Base-by-base conservation (phyloP, 2,797 vertebrate genomes). In the Platalea minor region DNA sequence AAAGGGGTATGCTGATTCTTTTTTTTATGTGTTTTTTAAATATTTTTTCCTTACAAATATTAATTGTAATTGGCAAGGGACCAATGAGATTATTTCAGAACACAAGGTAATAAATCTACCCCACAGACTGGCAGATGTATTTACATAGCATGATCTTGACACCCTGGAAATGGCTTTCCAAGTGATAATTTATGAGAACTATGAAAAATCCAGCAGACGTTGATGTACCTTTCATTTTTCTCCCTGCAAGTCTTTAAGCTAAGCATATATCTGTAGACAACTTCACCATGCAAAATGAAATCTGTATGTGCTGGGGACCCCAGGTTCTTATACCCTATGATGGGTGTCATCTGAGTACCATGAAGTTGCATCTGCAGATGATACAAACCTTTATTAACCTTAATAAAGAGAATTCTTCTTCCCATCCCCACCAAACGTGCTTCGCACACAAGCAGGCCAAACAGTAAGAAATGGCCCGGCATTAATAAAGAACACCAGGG, bases 1-100 rank as follows among this genome's bases (percentile, higher is more conserved):
- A 98, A 98, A 98, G 98, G 98, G 97, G 98, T 98, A 97, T 89
- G 96, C 88, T 64, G 75, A 54, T 69, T 72, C 37, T 54, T 56
- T 80, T 80, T 80, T 83, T 33, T 74, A 11, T 39, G 64, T 91
- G 16, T 8, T 81, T 80, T 78, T 48, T 16, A 7, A 93, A 17
- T 39, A 3, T 57, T 65, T 61, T 89, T 82, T 57, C 10, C 53
- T 60, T 67, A 51, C 3, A 82, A 91, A 73, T 73, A 86, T 37
- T 57, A 85, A 88, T 69, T 95, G 20, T 5, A 46, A 26, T 67
- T 88, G 33, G 5, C 13, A 93, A 67, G 20, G n/a, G 46, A 23
- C 4, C 4, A 21, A 12, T 28, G 17, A 48, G 11, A 39, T 72
- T 78, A 60, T 76, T 85, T 78, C 45, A 82, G 59, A 61, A 91